These are phyloP conservation scores for Drosophila prosaltans DNA, from an alignment of 1,140 invertebrate genomes.

Conservation along the genomic window DNA sequence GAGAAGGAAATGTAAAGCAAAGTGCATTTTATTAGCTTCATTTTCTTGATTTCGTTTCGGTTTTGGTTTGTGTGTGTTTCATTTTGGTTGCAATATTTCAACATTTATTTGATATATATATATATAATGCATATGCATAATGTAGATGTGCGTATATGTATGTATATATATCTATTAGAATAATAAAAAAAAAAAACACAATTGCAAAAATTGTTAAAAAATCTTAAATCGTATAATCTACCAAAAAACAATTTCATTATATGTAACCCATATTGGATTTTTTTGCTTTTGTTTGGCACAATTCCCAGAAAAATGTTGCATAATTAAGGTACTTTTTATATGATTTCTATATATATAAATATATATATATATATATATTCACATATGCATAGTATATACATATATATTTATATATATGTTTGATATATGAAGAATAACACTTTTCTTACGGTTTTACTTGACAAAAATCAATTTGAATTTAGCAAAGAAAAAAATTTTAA, in stretches of 20 bases:
- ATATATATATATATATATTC: too few species aligned
- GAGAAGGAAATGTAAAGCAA: conserved; percentile 39
- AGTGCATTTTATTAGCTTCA: conserved; percentile 38
- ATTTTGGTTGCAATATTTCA: conserved; percentile 38
- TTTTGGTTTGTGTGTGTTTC: conserved; percentile 38
- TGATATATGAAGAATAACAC: not conserved
- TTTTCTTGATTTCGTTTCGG: conserved; percentile 13
- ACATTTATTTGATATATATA: conserved; percentile 39
- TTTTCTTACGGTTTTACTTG: not conserved
- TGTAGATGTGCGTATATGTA: not conserved
- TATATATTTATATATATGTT: not conserved
- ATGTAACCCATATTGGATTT: not conserved
- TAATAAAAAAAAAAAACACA: not conserved
- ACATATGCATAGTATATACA: not conserved
- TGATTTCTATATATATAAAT: not conserved
- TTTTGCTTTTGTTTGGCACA: not conserved
- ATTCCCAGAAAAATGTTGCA: not conserved
- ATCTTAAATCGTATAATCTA: not conserved
- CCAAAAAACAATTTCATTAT: not conserved
- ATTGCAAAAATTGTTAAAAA: conserved; percentile 11
- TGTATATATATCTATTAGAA: not conserved
- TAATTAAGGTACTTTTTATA: conserved; percentile 4
- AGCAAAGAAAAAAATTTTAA: not conserved
- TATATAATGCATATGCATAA: too few species aligned
- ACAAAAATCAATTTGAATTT: not conserved